Evolutionary conservation across 1,140 invertebrate species (phyloP).

Genomic region (Calliphora vicina): DNA sequence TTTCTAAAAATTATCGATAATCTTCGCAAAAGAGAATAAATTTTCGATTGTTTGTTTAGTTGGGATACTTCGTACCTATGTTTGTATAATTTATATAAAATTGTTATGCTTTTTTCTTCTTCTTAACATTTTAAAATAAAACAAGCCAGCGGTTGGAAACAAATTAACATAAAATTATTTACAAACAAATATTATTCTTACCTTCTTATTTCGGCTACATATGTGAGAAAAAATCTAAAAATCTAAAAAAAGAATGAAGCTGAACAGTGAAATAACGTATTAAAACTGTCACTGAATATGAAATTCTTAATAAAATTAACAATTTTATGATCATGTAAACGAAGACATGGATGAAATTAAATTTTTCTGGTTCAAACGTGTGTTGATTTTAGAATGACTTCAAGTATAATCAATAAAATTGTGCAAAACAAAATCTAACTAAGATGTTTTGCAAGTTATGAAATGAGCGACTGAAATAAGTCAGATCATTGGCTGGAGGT

Average conservation of each 20-base stretch:
- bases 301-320: slow-evolving; percentile 22
- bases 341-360: not conserved
- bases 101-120: not conserved
- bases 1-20: too few relatives aligned
- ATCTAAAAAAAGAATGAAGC: not conserved
- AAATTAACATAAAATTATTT: slow-evolving; percentile 30
- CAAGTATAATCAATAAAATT: too few relatives aligned
- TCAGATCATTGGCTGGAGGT: too few relatives aligned
- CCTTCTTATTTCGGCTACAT: not conserved
- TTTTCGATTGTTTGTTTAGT: too few relatives aligned
- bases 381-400: not conserved
- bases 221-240: too few relatives aligned
- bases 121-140: not conserved
- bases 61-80: not conserved
- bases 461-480: too few relatives aligned
- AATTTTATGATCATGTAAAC: slow-evolving; percentile 27
- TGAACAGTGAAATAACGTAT: not conserved
- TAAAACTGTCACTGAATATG: slow-evolving; percentile 14
- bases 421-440: too few relatives aligned
- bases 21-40: too few relatives aligned
- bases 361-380: not conserved
- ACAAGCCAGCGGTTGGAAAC: not conserved
- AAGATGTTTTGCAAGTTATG: too few relatives aligned
- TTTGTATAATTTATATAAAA: not conserved
- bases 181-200: not conserved